These are phyloP conservation scores for Centropyge bicolor DNA, from an alignment of 2,797 vertebrate species.

Conservation along the genomic window DNA sequence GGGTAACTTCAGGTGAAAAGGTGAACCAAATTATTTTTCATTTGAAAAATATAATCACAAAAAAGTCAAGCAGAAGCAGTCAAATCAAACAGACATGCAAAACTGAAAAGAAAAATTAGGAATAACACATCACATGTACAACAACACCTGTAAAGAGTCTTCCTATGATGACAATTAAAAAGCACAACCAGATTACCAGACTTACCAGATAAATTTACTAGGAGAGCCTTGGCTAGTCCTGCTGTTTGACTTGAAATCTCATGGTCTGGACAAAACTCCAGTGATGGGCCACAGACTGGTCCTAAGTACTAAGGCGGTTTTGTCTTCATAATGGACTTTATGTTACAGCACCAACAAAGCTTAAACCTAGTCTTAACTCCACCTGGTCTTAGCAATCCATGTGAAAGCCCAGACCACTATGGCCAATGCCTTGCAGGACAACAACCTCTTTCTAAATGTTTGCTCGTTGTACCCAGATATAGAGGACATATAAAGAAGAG, in stretches of 20 bases:
- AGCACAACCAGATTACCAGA: neutral
- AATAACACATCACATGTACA: neutral
- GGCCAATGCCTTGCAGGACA: too few species aligned
- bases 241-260: neutral
- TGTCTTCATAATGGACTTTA: too few species aligned
- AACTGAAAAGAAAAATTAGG: neutral
- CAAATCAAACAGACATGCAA: conserved; percentile 27
- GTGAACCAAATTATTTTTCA: conserved; percentile 35
- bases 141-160: neutral
- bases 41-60: conserved; percentile 28
- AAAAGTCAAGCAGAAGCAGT: neutral
- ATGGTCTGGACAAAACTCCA: neutral
- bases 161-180: neutral
- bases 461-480: too few species aligned
- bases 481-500: too few species aligned
- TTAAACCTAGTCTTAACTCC: too few species aligned
- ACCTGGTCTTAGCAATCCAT: too few species aligned
- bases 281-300: too few species aligned
- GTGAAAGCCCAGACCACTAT: too few species aligned
- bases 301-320: too few species aligned
- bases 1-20: conserved; percentile 14
- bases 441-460: too few species aligned
- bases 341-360: too few species aligned
- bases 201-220: neutral
- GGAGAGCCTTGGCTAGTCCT: neutral